A percentile compares a stretch with the other conserved stretches of the same genome.
Evolutionary conservation across 2,797 vertebrate species (phyloP).

Genomic region (Hippocampus kuda): DNA sequence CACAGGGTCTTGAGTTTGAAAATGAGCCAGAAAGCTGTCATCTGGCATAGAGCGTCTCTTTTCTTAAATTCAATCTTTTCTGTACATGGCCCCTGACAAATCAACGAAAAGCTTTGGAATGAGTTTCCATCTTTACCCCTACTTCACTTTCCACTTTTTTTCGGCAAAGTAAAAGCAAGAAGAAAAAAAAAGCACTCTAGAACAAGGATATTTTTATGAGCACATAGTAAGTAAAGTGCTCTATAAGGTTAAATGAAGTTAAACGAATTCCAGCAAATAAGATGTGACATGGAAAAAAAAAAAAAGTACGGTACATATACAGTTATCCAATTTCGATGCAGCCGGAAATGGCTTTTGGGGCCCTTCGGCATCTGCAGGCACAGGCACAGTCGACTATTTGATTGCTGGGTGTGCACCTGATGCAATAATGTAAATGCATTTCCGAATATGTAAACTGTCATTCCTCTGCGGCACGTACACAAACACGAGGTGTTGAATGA

Average conservation of each 20-base stretch:
- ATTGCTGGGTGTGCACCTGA: background rate
- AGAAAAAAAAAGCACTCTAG: background rate
- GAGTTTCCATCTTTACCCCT: background rate
- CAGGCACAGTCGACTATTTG: background rate
- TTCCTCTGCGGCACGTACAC: background rate
- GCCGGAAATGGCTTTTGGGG: background rate
- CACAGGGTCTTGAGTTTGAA: background rate
- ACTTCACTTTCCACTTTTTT: background rate
- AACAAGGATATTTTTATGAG: background rate
- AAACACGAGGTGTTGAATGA: constrained; percentile 23
- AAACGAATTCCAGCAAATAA: background rate
- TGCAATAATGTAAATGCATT: background rate
- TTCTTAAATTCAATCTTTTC: background rate
- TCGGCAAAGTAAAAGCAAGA: background rate
- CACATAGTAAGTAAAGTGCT: background rate
- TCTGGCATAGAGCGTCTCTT: background rate
- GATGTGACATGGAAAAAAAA: background rate
- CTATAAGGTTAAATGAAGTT: background rate
- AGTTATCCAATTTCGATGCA: background rate
- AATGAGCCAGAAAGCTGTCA: background rate
- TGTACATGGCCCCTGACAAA: background rate
- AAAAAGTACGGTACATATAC: background rate
- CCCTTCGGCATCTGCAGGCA: background rate
- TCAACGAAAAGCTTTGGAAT: background rate
- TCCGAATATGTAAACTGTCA: background rate